These are phyloP conservation scores for Ammodytes marinus DNA, from an alignment of 2,113 vertebrate species.

Conservation along the genomic window DNA sequence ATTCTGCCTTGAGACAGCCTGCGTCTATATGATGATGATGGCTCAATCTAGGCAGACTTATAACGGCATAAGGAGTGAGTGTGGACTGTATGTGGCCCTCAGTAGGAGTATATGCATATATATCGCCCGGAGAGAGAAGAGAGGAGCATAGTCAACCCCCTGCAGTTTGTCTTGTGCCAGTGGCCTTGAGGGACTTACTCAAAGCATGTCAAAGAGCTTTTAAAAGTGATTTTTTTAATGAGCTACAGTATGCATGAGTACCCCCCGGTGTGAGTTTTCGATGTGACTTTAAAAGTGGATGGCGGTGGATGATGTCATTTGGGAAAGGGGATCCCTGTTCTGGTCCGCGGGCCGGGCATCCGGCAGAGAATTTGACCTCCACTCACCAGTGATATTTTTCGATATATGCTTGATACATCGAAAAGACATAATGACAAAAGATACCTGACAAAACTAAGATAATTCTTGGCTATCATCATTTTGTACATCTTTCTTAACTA, in stretches of 20 bases:
- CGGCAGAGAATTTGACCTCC: no score
- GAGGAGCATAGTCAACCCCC: conserved; percentile 54
- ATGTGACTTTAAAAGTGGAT: conserved; percentile 66
- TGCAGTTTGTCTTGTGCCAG: conserved; percentile 64
- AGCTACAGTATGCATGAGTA: conserved; percentile 70
- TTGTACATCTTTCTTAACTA: no score
- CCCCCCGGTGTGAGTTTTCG: conserved; percentile 68
- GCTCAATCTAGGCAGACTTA: conserved; percentile 58
- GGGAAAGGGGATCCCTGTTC: no score
- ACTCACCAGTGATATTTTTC: no score
- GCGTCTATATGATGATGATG: conserved; percentile 59
- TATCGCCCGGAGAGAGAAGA: conserved; percentile 61
- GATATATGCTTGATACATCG: no score
- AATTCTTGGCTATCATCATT: no score
- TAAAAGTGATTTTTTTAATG: conserved; percentile 77
- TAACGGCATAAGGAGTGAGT: conserved; percentile 50
- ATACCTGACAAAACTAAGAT: no score
- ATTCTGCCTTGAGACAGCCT: conserved; percentile 68
- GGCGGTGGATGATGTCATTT: conserved; percentile 58
- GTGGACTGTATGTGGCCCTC: conserved; percentile 60
- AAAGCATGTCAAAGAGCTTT: conserved; percentile 64
- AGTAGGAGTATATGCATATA: conserved; percentile 63
- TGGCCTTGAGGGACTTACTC: conserved; percentile 71
- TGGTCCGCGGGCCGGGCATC: no score
- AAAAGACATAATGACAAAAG: no score